Base-by-base conservation (phyloP, 2,797 vertebrate species). In the Nyctalus aviator region DNA sequence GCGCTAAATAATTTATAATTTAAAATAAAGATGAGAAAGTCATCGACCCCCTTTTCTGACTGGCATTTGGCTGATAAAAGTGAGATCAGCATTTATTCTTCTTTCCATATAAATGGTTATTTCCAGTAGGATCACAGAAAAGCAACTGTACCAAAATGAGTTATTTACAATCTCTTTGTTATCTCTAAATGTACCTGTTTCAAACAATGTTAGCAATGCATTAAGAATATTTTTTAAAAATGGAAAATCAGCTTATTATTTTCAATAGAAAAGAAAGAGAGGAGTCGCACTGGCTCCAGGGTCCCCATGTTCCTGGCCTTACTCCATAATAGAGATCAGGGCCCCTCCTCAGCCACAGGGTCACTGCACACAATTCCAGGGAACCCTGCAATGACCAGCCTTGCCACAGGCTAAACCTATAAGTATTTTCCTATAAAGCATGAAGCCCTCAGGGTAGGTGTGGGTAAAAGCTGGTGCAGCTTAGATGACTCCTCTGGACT, bases 121-220 rank as follows among this genome's bases (percentile, higher is more conserved):
- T 84, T 92, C 62, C 72, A 90, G 25, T 41, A 53, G 44, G 72
- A 76, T 88, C 21, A 57, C 68, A 93, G 76, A 89, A 88, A 79
- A 23, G 2, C n/a, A 27, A 53, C 18, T 92, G 15, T 77, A 66
- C 37, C 46, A 68, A 44, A 84, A 5, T 44, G 89, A 89, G 10
- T 64, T 93, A 69, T 73, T 88, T 78, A 59, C 13, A 88, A 18
- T 20, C 21, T 75, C 17, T 75, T 68, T 91, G 23, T 68, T 78
- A 25, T 35, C 32, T 87, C 48, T 90, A 77, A 84, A 87, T 64
- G 82, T 64, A 90, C 17, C 71, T 68, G 2, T 68, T 90, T 64
- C 35, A 90, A 55, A 88, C 6, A 88, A 87, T 23, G 17, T 71
- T 35, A 84, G 27, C 32, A 90, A 88, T 59, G 4, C 41, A 82